Conservation (phyloP, 2,888 invertebrate species). For the Baccha elongata region DNA sequence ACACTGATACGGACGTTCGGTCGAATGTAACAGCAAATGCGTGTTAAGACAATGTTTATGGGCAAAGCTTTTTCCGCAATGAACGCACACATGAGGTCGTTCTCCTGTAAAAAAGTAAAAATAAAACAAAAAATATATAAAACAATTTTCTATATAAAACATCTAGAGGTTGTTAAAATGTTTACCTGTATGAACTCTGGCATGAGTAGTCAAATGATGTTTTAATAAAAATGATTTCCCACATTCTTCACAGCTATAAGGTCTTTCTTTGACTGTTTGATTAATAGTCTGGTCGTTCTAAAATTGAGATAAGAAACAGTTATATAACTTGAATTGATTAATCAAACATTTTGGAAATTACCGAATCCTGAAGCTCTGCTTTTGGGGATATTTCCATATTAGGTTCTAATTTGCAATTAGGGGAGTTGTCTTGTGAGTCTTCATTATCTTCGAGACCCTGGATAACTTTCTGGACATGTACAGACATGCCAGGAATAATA, state of each 20-base stretch:
- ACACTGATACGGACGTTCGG: slow-evolving; percentile 92
- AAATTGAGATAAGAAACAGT: slow-evolving; percentile 15
- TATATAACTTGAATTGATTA: neutral
- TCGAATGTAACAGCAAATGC: slow-evolving; percentile 90
- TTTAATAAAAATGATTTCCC: slow-evolving; percentile 92
- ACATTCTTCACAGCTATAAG: slow-evolving; percentile 92
- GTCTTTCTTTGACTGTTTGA: slow-evolving; percentile 86
- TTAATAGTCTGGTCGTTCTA: slow-evolving; percentile 81
- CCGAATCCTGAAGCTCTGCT: slow-evolving; percentile 82
- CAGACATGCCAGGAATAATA: slow-evolving; percentile 82
- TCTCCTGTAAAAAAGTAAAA: slow-evolving; percentile 84
- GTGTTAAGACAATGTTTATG: slow-evolving; percentile 93
- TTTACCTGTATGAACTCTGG: slow-evolving; percentile 89
- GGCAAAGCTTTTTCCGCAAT: slow-evolving; percentile 91
- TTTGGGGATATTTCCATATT: slow-evolving; percentile 82
- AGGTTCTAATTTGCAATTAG: slow-evolving; percentile 82
- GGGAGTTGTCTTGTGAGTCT: slow-evolving; percentile 82
- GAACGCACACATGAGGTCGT: slow-evolving; percentile 89
- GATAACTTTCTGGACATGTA: slow-evolving; percentile 83
- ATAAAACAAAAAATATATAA: neutral
- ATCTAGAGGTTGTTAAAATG: no score
- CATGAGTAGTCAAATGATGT: slow-evolving; percentile 92
- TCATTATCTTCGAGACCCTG: slow-evolving; percentile 82
- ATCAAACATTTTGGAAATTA: slow-evolving; percentile 55
- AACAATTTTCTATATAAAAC: no score